A percentile compares a stretch with the other conserved stretches of the same genome.
phyloP scores from a whole-genome alignment of 1,140 invertebrate genomes.

The Aphelenchoides fujianensis region DNA sequence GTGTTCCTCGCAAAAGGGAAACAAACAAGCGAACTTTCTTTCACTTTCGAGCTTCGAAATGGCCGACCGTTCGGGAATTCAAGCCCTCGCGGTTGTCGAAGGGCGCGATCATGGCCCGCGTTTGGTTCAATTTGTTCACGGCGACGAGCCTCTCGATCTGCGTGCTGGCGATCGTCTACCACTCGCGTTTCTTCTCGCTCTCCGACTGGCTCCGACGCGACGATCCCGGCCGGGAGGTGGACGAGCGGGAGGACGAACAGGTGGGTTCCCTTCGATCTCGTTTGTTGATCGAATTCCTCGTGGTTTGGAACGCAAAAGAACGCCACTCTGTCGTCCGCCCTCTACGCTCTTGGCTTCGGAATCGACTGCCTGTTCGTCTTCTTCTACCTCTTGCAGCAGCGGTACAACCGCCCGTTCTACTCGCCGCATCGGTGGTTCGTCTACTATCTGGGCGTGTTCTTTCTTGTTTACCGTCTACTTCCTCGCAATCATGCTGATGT shows the following conservation, averaged over 20 bases:
- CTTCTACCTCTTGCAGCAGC: not conserved
- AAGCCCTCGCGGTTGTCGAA: not conserved
- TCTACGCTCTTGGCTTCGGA: not conserved
- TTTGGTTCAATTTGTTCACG: not conserved
- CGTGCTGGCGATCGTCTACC: not conserved
- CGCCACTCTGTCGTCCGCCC: not conserved
- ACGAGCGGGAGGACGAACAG: not conserved
- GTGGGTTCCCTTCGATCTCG: too few relatives aligned
- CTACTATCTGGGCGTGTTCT: not conserved
- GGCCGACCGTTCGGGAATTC: too few relatives aligned
- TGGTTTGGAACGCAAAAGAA: slow-evolving; percentile 2
- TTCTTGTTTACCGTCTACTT: not conserved
- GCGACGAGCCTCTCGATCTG: not conserved
- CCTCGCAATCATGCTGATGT: slow-evolving; percentile 7
- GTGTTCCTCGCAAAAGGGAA: too few relatives aligned
- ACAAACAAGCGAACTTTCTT: too few relatives aligned
- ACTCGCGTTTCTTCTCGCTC: not conserved
- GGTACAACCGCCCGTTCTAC: not conserved
- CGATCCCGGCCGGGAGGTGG: not conserved
- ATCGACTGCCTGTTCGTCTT: slow-evolving; percentile 2
- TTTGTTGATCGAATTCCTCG: not conserved
- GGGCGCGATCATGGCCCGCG: not conserved
- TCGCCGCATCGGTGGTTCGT: not conserved
- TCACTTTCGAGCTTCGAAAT: too few relatives aligned
- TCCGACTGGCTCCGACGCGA: not conserved